Evolutionary conservation across 1,140 invertebrate species (phyloP).

Genomic region (Hycleus phaleratus): DNA sequence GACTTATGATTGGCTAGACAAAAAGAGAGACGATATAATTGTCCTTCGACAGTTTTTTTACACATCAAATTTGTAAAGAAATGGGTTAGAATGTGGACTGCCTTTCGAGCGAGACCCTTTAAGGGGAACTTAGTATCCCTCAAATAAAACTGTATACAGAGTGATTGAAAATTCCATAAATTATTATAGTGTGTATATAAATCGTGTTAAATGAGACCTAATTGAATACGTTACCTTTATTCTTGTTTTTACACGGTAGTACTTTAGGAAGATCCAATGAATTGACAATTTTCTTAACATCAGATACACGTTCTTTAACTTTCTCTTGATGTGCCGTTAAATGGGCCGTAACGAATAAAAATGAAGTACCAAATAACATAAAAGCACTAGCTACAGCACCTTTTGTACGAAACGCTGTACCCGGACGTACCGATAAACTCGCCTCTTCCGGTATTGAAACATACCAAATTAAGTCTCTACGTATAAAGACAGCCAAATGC

Average conservation of each 20-base stretch:
- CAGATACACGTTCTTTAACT: slow-evolving; percentile 75
- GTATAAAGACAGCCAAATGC: slow-evolving; percentile 76
- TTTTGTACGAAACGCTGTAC: slow-evolving; percentile 83
- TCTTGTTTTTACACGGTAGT: slow-evolving; percentile 65
- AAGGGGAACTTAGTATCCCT: no score
- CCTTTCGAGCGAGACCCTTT: no score
- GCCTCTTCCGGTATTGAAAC: slow-evolving; percentile 84
- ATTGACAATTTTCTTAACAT: slow-evolving; percentile 78
- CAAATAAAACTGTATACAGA: no score
- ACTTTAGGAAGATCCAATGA: slow-evolving; percentile 80
- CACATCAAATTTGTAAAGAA: no score
- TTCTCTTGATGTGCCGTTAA: slow-evolving; percentile 84
- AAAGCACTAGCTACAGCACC: slow-evolving; percentile 85
- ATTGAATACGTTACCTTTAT: slow-evolving; percentile 51
- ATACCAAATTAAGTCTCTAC: slow-evolving; percentile 89
- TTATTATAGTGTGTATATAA: no score
- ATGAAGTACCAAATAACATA: slow-evolving; percentile 86
- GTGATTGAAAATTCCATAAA: no score
- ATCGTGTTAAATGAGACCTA: no score
- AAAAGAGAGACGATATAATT: no score
- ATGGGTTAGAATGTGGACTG: no score
- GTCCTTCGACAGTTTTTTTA: no score
- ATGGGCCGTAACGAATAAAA: slow-evolving; percentile 89
- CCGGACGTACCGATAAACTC: slow-evolving; percentile 76
- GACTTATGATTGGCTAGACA: no score